Evolutionary conservation across 2,888 invertebrate genomes (phyloP).

Genomic region (Athalia circularis): DNA sequence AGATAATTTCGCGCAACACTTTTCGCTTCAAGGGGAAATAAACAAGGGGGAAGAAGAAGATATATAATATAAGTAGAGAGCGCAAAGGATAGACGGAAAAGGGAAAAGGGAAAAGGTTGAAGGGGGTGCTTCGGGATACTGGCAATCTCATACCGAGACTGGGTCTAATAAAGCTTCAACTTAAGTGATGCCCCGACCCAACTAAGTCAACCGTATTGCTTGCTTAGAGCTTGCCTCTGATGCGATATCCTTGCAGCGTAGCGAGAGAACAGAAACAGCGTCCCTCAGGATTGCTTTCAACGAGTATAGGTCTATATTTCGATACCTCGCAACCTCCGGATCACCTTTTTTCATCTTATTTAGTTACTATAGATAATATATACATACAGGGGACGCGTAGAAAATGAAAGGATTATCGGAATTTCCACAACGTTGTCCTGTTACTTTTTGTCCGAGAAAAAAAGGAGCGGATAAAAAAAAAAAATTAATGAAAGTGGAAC

Average conservation of each 20-base stretch:
- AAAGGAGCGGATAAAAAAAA: neutral
- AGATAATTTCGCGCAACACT: too few species aligned
- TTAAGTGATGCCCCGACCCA: constrained; percentile 23
- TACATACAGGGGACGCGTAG: too few species aligned
- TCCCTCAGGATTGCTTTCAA: constrained; percentile 19
- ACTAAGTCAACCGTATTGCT: constrained; percentile 38
- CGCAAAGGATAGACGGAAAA: neutral
- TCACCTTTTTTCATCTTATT: neutral
- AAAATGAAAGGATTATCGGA: too few species aligned
- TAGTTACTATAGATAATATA: neutral
- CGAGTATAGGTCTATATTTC: neutral
- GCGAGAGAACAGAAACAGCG: neutral
- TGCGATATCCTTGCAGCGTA: neutral
- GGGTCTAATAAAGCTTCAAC: constrained; percentile 35
- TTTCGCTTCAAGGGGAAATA: too few species aligned
- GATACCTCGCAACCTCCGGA: neutral
- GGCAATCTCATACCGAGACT: constrained; percentile 23
- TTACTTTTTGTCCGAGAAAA: neutral
- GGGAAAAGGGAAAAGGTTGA: neutral
- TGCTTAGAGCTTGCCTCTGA: constrained; percentile 23
- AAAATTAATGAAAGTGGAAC: neutral
- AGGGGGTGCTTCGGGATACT: constrained; percentile 4
- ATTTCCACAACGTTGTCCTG: too few species aligned
- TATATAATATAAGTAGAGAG: neutral
- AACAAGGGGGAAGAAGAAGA: too few species aligned